Evolutionary conservation across 2,888 invertebrate genomes (phyloP).

Genomic region (Euclidia mi): DNA sequence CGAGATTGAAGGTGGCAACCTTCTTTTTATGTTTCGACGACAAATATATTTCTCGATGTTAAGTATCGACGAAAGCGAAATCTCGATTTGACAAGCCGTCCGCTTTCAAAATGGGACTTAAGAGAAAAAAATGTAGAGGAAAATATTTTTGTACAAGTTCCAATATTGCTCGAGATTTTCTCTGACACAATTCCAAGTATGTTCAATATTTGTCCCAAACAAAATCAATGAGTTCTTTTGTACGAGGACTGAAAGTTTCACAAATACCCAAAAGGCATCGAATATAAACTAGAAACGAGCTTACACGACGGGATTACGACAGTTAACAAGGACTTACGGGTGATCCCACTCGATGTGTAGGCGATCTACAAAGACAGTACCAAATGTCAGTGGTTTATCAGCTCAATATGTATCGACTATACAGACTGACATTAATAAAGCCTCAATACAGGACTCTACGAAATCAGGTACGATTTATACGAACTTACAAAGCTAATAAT

Average conservation of each 20-base stretch:
- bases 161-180: background rate
- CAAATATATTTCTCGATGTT: background rate
- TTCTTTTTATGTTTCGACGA: background rate
- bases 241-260: slow-evolving; percentile 25
- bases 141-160: background rate
- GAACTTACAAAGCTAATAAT: background rate
- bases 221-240: slow-evolving; percentile 25
- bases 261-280: slow-evolving; percentile 40
- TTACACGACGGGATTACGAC: slow-evolving; percentile 67
- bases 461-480: slow-evolving; percentile 1
- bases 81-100: no score
- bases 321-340: slow-evolving; percentile 72
- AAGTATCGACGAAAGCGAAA: no score
- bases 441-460: slow-evolving; percentile 10
- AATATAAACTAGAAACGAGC: slow-evolving; percentile 57
- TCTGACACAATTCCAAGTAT: background rate
- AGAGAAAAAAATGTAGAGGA: background rate
- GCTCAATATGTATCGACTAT: slow-evolving; percentile 67
- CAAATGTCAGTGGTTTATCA: slow-evolving; percentile 73
- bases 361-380: slow-evolving; percentile 67
- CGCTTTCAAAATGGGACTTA: no score
- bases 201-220: slow-evolving; percentile 1
- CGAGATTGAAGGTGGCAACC: slow-evolving; percentile 10
- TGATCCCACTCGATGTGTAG: slow-evolving; percentile 63
- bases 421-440: slow-evolving; percentile 57